Conservation (phyloP, 2,797 vertebrate species). For the Alectoris magna region DNA sequence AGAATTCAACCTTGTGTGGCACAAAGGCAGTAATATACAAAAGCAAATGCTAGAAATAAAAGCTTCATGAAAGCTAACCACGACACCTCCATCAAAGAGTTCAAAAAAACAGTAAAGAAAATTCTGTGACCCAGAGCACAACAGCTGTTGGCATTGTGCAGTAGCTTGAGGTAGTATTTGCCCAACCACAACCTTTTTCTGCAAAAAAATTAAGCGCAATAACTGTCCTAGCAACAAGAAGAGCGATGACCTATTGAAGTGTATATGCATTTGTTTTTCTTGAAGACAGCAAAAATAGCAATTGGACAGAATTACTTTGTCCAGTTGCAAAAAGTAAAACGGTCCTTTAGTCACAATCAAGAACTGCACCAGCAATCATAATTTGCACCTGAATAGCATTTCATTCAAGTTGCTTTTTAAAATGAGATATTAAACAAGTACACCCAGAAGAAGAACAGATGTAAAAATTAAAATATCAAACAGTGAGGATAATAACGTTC, state of each 20-base stretch:
- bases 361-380: background rate
- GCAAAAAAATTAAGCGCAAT: background rate
- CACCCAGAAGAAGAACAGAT: background rate
- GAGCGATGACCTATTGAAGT: background rate
- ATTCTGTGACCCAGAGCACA: background rate
- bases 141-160: background rate
- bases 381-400: background rate
- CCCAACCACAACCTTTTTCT: background rate
- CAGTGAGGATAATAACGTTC: background rate
- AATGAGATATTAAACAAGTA: background rate
- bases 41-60: background rate
- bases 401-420: background rate
- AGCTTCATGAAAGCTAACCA: background rate
- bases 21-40: background rate
- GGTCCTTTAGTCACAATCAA: background rate
- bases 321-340: background rate
- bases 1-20: background rate
- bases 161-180: background rate
- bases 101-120: background rate
- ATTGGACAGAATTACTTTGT: background rate
- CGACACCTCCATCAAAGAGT: background rate
- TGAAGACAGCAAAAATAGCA: background rate
- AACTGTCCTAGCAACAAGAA: background rate
- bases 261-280: background rate
- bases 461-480: background rate